Evolutionary conservation across 2,113 vertebrate genomes (phyloP).

Genomic region (Oreotrochilus melanogaster): DNA sequence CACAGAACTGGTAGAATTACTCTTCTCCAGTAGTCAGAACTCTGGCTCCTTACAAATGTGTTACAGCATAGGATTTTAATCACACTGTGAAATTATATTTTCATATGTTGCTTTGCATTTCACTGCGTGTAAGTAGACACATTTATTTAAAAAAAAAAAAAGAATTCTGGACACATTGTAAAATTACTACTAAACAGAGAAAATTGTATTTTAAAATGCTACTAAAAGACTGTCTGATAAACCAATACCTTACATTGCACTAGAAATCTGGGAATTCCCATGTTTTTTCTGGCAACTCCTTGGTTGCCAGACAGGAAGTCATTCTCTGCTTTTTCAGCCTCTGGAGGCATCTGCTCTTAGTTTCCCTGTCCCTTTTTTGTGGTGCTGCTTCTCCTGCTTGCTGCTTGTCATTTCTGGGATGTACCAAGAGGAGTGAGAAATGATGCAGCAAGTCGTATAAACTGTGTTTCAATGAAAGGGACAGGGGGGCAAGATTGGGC

Average conservation of each 20-base stretch:
- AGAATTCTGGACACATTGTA: not conserved
- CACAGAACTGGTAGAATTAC: not conserved
- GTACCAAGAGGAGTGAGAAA: conserved; percentile 11
- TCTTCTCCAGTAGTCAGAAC: not conserved
- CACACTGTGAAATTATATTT: not conserved
- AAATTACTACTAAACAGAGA: not conserved
- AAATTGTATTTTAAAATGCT: not conserved
- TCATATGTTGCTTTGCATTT: not conserved
- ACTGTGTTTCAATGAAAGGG: not conserved
- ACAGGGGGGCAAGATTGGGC: not conserved
- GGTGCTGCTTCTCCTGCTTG: not conserved
- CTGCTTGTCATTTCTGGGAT: not conserved
- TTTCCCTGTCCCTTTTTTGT: conserved; percentile 1
- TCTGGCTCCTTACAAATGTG: not conserved
- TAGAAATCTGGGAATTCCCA: conserved; percentile 52
- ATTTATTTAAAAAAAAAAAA: not conserved
- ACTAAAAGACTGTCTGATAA: not conserved
- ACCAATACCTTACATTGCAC: not conserved
- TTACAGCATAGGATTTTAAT: not conserved
- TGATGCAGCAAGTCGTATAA: not conserved
- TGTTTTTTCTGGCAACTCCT: conserved; percentile 44
- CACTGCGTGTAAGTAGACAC: not conserved
- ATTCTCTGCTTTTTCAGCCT: conserved; percentile 19
- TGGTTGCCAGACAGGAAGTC: conserved; percentile 54
- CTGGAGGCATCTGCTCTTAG: conserved; percentile 37